Evolutionary conservation across 37 sponge, comb jelly and placozoan genomes (phyloP).

Genomic region (Amphimedon queenslandica): DNA sequence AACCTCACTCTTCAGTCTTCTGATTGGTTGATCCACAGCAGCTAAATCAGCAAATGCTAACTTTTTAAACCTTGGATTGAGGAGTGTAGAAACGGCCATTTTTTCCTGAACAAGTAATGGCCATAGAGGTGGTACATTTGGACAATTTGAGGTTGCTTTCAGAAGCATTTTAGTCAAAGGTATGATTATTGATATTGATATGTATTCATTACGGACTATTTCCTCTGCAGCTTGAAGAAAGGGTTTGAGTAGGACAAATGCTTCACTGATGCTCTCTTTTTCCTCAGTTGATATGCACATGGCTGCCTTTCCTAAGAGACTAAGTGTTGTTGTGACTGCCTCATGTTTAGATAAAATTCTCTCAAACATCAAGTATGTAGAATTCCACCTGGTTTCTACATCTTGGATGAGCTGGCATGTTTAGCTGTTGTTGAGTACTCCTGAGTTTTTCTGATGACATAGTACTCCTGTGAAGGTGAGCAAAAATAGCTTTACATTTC

Average conservation of each 20-base stretch:
- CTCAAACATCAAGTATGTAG: constrained; percentile 3
- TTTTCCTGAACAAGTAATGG: too few relatives aligned
- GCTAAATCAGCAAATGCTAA: too few relatives aligned
- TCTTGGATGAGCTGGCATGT: constrained; percentile 2
- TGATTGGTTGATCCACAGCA: too few relatives aligned
- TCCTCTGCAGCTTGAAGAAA: neutral
- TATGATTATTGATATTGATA: too few relatives aligned
- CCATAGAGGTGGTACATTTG: too few relatives aligned
- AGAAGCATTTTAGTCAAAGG: too few relatives aligned
- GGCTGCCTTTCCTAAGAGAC: neutral
- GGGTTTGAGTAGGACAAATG: neutral
- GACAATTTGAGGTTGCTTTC: too few relatives aligned
- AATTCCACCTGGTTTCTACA: constrained; percentile 1
- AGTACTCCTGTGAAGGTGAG: constrained; percentile 1
- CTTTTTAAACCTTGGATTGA: too few relatives aligned
- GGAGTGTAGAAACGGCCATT: too few relatives aligned
- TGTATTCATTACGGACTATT: neutral
- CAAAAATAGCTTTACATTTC: neutral
- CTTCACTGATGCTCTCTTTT: neutral
- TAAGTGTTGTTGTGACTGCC: constrained; percentile 9
- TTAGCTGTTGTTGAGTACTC: neutral
- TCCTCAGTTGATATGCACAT: neutral
- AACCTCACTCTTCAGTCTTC: too few relatives aligned
- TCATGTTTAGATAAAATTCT: neutral
- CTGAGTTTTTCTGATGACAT: neutral